phyloP scores from a whole-genome alignment of 1,140 invertebrate species.

The Plutomurus gul region DNA sequence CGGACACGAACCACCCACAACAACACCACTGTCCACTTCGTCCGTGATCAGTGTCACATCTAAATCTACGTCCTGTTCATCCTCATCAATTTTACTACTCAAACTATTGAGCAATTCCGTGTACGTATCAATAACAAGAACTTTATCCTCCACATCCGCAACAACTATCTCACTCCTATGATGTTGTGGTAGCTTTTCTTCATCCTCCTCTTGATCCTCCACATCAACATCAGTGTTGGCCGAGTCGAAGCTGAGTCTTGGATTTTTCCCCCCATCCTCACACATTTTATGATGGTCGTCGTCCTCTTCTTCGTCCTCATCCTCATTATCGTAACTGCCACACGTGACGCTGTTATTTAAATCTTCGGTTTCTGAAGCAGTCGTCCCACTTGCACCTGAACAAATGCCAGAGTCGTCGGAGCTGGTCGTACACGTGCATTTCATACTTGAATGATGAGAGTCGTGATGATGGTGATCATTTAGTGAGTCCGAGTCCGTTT shows the following conservation, averaged over 20 bases:
- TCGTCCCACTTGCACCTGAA: conserved; percentile 46
- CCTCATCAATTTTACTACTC: neutral
- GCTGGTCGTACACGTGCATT: conserved; percentile 35
- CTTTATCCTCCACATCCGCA: neutral
- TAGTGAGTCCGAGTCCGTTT: neutral
- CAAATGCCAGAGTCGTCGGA: conserved; percentile 51
- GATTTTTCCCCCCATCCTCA: neutral
- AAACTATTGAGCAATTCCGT: neutral
- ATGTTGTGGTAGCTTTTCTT: neutral
- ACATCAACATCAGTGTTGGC: conserved; percentile 25
- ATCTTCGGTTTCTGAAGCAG: conserved; percentile 46
- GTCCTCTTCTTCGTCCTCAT: conserved; percentile 17
- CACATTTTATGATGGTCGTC: neutral
- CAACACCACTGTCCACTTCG: neutral
- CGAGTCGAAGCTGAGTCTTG: conserved; percentile 48
- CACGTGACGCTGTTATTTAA: conserved; percentile 19
- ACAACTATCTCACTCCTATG: neutral
- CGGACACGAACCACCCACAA: neutral
- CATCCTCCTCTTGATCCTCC: neutral
- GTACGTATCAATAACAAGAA: neutral
- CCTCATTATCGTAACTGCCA: conserved; percentile 38
- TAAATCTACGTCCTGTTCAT: conserved; percentile 4
- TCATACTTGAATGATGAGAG: neutral
- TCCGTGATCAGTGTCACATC: conserved; percentile 13
- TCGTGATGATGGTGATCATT: neutral